Evolutionary conservation across 2,797 vertebrate genomes (phyloP).

Genomic region (Psittacula echo): DNA sequence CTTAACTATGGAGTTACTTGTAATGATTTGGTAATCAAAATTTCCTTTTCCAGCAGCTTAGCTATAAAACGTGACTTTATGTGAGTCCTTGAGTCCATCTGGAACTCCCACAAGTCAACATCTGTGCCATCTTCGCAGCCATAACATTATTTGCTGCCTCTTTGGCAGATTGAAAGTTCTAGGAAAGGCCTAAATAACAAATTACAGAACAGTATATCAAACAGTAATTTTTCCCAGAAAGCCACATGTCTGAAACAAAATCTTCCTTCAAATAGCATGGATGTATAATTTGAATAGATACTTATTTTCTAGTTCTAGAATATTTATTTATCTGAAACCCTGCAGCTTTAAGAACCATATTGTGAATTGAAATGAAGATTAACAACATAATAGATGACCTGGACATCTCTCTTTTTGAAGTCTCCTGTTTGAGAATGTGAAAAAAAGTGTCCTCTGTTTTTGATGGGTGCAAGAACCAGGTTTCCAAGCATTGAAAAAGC

Average conservation of each 20-base stretch:
- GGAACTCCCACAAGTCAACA: neutral
- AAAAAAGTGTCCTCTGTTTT: neutral
- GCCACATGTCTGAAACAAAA: neutral
- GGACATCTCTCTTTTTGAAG: neutral
- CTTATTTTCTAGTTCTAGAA: neutral
- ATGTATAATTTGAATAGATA: neutral
- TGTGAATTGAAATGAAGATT: neutral
- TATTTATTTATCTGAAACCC: slow-evolving; percentile 23
- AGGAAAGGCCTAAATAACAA: neutral
- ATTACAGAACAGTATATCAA: neutral
- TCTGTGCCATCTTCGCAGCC: neutral
- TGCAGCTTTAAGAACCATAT: neutral
- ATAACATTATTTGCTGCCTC: slow-evolving; percentile 3
- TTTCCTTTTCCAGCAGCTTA: slow-evolving; percentile 3
- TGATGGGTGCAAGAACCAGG: neutral
- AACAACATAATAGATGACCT: neutral
- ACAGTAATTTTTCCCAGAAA: neutral
- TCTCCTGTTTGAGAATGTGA: neutral
- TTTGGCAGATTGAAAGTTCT: slow-evolving; percentile 29
- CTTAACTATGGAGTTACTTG: neutral
- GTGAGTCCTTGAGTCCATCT: neutral
- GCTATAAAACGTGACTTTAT: neutral
- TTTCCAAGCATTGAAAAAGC: slow-evolving; percentile 8
- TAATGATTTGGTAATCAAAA: neutral
- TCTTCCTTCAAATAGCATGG: neutral